phyloP scores from a whole-genome alignment of 2,113 vertebrate species.

The Turnix velox region DNA sequence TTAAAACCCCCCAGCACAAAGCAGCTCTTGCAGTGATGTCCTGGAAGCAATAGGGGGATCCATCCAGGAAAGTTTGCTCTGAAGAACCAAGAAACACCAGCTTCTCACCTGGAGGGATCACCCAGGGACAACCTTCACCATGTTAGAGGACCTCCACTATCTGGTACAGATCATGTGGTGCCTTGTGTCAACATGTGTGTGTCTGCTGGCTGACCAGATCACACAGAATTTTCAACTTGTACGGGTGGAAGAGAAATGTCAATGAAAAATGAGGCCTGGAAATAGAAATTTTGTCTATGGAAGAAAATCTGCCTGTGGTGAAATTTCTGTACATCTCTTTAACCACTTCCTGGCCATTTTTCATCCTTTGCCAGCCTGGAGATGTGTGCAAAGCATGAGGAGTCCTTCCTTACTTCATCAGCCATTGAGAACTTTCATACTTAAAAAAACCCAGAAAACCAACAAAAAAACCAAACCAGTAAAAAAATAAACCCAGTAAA shows the following conservation, averaged over 20 bases:
- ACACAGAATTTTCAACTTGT: background rate
- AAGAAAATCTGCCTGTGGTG: background rate
- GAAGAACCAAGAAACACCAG: no score
- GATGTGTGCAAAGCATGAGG: background rate
- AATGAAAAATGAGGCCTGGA: background rate
- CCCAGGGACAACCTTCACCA: background rate
- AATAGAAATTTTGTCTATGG: background rate
- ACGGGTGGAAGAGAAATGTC: background rate
- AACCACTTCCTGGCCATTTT: background rate
- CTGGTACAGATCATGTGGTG: accelerated
- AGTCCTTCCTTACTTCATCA: background rate
- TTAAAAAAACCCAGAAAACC: no score
- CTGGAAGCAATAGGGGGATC: background rate
- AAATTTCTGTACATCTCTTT: background rate
- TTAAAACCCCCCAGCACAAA: no score
- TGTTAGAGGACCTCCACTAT: background rate
- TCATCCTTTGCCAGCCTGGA: background rate
- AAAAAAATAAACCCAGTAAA: background rate
- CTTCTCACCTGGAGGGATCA: background rate
- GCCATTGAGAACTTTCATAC: background rate
- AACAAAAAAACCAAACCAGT: no score
- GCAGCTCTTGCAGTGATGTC: background rate
- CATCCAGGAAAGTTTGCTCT: background rate
- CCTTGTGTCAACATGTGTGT: accelerated
- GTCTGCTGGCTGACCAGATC: background rate